These are phyloP conservation scores for Theonella swinhoei DNA, from an alignment of 37 sponge, comb jelly and placozoan genomes.

Conservation along the genomic window DNA sequence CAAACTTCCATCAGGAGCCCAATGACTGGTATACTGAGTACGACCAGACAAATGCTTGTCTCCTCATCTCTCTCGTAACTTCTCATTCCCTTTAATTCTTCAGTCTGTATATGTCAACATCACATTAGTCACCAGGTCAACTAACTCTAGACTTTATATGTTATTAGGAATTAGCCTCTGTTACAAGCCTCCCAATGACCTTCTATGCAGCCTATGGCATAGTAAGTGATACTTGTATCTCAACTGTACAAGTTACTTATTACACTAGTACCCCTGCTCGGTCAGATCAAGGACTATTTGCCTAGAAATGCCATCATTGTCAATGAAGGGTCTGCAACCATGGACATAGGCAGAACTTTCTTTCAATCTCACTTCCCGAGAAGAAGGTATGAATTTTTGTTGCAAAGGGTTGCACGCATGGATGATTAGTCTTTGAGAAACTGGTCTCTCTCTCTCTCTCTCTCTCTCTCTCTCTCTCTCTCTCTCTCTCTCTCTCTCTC, in stretches of 20 bases:
- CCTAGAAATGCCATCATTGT: conserved; percentile 71
- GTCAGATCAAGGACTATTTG: conserved; percentile 60
- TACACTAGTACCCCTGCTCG: too few relatives aligned
- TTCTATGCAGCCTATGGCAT: conserved; percentile 85
- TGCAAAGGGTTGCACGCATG: too few relatives aligned
- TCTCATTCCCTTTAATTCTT: too few relatives aligned
- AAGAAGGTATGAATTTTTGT: conserved; percentile 54
- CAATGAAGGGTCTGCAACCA: conserved; percentile 91
- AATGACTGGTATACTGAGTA: too few relatives aligned
- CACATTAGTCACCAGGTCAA: not conserved
- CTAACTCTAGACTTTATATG: not conserved
- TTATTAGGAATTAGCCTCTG: conserved; percentile 51
- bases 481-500: too few relatives aligned
- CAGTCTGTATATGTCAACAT: not conserved
- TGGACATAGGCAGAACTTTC: conserved; percentile 94
- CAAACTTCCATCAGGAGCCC: too few relatives aligned
- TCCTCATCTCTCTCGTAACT: too few relatives aligned
- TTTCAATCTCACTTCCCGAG: conserved; percentile 60
- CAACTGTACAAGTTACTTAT: too few relatives aligned
- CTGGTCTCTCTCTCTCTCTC: too few relatives aligned
- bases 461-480: too few relatives aligned
- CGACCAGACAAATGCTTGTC: too few relatives aligned
- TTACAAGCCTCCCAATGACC: conserved; percentile 79
- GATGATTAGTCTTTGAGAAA: too few relatives aligned
- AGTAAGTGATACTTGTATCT: conserved; percentile 58